Evolutionary conservation across 2,113 vertebrate species (phyloP).

Genomic region (Peromyscus maniculatus): DNA sequence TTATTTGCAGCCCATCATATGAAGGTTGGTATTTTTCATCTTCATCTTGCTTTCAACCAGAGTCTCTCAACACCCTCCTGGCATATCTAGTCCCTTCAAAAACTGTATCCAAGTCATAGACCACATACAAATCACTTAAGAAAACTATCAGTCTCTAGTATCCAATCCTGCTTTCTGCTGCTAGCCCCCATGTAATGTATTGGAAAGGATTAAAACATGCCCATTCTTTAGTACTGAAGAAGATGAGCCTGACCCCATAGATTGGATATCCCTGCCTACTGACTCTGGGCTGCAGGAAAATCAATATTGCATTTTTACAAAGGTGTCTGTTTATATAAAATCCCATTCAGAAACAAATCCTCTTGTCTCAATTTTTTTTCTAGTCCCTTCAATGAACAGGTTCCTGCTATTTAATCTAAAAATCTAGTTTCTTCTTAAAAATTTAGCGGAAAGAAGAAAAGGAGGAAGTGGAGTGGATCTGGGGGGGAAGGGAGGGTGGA

Average conservation of each 20-base stretch:
- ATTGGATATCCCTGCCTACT: neutral
- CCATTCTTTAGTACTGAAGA: neutral
- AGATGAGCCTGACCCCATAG: neutral
- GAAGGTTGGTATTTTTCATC: neutral
- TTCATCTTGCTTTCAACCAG: neutral
- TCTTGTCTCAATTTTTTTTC: neutral
- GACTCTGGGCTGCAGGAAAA: neutral
- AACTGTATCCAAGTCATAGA: neutral
- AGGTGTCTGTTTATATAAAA: neutral
- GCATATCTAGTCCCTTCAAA: neutral
- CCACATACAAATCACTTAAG: neutral
- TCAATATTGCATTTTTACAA: neutral
- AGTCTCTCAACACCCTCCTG: neutral
- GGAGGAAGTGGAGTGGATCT: neutral
- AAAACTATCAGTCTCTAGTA: neutral
- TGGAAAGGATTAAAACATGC: neutral
- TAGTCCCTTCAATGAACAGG: neutral
- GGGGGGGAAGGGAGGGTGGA: fast-evolving
- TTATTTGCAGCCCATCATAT: neutral
- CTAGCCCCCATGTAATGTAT: neutral
- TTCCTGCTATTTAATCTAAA: neutral
- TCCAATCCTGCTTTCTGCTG: neutral
- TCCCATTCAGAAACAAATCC: neutral
- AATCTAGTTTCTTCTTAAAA: neutral
- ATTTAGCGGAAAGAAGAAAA: neutral